phyloP scores from a whole-genome alignment of 2,113 vertebrate genomes.

The Trachemys scripta region DNA sequence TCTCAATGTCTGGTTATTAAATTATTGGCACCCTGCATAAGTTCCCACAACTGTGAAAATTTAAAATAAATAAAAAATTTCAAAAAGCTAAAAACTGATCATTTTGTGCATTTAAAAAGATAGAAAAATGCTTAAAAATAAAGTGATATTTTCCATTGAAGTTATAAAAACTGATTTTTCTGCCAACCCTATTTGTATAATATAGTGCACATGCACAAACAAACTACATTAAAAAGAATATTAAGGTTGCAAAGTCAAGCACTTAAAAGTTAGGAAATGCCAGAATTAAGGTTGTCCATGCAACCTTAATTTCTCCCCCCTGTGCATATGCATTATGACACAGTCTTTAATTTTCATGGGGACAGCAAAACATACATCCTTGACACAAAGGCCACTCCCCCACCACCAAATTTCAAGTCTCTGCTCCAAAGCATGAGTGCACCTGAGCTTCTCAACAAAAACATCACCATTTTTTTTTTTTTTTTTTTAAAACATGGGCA shows the following conservation, averaged over 20 bases:
- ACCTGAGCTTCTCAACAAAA: accelerated
- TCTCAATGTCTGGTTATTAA: neutral
- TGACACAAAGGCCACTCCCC: neutral
- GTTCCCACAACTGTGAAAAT: neutral
- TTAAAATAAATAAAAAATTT: neutral
- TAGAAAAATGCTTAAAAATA: neutral
- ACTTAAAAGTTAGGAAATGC: neutral
- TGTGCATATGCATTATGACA: neutral
- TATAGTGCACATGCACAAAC: neutral
- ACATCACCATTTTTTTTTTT: neutral
- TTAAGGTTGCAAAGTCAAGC: neutral
- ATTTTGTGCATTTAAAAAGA: neutral
- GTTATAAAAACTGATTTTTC: neutral
- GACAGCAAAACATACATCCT: neutral
- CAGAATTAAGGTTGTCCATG: neutral
- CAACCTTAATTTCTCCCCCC: neutral
- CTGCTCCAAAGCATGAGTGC: accelerated
- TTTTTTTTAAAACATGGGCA: neutral
- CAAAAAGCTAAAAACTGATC: neutral
- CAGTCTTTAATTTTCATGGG: accelerated
- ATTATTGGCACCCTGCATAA: neutral
- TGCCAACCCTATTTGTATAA: neutral
- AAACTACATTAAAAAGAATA: neutral
- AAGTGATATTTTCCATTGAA: neutral
- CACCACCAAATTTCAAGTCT: neutral